Percentiles rank a stretch among this genome's conserved stretches.
phyloP scores from a whole-genome alignment of 2,113 vertebrate genomes.

The Oceanites oceanicus region DNA sequence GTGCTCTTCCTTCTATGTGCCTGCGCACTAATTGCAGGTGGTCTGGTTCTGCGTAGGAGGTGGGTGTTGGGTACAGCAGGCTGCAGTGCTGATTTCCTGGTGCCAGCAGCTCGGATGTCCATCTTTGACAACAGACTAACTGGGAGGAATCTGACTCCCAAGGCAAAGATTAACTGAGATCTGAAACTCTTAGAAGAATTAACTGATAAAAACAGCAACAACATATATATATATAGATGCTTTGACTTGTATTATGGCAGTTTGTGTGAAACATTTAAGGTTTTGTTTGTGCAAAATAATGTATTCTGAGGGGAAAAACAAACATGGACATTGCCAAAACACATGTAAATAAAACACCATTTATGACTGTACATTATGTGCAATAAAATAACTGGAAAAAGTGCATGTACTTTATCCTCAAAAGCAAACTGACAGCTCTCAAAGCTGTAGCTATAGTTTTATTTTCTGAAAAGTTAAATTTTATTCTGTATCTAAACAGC shows the following conservation, averaged over 20 bases:
- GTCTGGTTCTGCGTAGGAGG: background rate
- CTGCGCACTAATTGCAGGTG: constrained; percentile 55
- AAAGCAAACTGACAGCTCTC: constrained; percentile 22
- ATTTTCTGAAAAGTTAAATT: constrained; percentile 56
- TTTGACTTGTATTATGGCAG: constrained; percentile 45
- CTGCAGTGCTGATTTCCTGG: background rate
- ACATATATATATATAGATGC: background rate
- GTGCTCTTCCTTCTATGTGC: constrained; percentile 49
- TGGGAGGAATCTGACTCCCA: background rate
- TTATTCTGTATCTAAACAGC: constrained; percentile 54
- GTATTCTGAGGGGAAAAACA: constrained; percentile 33
- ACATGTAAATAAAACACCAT: constrained; percentile 56
- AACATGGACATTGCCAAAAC: constrained; percentile 45
- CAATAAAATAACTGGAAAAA: constrained; percentile 72
- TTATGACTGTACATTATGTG: constrained; percentile 61
- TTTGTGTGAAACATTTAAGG: constrained; percentile 55
- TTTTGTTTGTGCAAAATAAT: constrained; percentile 61
- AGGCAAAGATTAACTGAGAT: background rate
- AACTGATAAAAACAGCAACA: background rate
- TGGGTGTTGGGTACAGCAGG: background rate
- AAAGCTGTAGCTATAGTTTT: constrained; percentile 37
- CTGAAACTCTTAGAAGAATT: background rate
- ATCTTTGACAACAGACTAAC: background rate
- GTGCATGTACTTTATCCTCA: constrained; percentile 61
- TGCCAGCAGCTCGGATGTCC: background rate